These are phyloP conservation scores for Protonibea diacanthus DNA, from an alignment of 2,797 vertebrate species.

Conservation along the genomic window DNA sequence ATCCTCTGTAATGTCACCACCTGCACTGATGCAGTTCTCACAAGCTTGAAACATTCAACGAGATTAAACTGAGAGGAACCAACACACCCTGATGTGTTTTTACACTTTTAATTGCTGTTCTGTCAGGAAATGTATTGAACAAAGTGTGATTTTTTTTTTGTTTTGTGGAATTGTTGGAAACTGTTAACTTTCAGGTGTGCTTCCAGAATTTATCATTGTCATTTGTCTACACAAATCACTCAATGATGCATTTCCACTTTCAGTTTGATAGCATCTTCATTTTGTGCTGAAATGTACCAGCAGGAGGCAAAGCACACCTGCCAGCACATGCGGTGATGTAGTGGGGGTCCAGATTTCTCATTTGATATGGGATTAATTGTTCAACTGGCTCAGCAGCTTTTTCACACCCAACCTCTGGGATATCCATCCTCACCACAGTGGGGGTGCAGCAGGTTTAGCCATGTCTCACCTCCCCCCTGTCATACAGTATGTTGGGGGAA, in stretches of 20 bases:
- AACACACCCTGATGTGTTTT: conserved; percentile 7
- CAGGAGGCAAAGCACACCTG: conserved; percentile 61
- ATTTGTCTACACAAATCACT: conserved; percentile 32
- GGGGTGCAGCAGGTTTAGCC: conserved; percentile 48
- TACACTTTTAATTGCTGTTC: conserved; percentile 18
- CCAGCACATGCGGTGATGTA: conserved; percentile 46
- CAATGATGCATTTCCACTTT: conserved; percentile 28
- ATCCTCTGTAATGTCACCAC: conserved; percentile 16
- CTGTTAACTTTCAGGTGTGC: conserved; percentile 3
- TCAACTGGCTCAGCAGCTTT: conserved; percentile 75
- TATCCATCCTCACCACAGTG: conserved; percentile 76
- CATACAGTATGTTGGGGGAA: conserved; percentile 47
- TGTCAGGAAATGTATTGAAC: neutral
- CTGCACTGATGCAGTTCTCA: conserved; percentile 11
- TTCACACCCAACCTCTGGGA: conserved; percentile 53
- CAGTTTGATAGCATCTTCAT: conserved; percentile 52
- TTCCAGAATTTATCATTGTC: conserved; percentile 8
- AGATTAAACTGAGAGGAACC: conserved; percentile 8
- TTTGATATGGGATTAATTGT: conserved; percentile 82
- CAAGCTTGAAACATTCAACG: conserved; percentile 1
- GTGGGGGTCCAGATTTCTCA: conserved; percentile 63
- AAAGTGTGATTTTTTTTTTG: neutral
- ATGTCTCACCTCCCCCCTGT: conserved; percentile 68
- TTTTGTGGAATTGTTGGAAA: neutral
- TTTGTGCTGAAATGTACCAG: conserved; percentile 55